Percentiles rank a stretch among this genome's conserved stretches.
Evolutionary conservation across 37 sponge, comb jelly and placozoan species (phyloP).

Genomic region (Chondrilla cf. caribensis): DNA sequence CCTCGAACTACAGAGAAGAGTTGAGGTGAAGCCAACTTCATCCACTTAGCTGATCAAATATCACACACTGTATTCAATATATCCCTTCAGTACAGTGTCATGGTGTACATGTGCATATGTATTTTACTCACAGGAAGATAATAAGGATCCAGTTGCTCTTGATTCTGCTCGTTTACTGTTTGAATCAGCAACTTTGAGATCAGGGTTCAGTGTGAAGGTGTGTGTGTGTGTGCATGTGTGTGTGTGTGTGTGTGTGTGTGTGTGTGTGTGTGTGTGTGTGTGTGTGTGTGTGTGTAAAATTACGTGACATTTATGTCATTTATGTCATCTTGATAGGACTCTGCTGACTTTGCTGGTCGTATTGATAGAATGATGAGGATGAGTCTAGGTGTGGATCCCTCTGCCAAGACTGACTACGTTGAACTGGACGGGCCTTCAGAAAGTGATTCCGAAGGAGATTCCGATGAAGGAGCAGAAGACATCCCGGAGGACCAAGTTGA

Average conservation of each 20-base stretch:
- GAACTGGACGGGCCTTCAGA: conserved; percentile 9
- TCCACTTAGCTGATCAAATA: not conserved
- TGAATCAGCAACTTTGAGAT: conserved; percentile 89
- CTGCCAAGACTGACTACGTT: conserved; percentile 39
- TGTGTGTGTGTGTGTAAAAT: not conserved
- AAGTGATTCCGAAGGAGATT: conserved; percentile 19
- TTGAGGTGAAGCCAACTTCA: conserved; percentile 29
- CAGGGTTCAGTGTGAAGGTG: conserved; percentile 80
- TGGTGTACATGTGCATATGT: not conserved
- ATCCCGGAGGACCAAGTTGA: conserved; percentile 47
- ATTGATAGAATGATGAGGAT: conserved; percentile 92
- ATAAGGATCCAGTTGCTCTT: conserved; percentile 54
- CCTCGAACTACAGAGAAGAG: conserved; percentile 72
- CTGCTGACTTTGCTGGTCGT: conserved; percentile 82
- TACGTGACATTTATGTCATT: not conserved
- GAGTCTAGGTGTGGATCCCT: conserved; percentile 75
- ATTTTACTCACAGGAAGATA: conserved; percentile 31
- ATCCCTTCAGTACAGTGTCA: not conserved
- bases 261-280: conserved; percentile 1
- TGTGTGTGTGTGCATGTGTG: not conserved
- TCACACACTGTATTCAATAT: not conserved
- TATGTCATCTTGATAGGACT: too few relatives aligned
- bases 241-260: not conserved
- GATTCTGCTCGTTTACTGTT: conserved; percentile 85
- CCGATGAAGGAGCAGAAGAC: conserved; percentile 40